Conservation (phyloP, 2,797 vertebrate genomes). For the Anisognathus igniventris region DNA sequence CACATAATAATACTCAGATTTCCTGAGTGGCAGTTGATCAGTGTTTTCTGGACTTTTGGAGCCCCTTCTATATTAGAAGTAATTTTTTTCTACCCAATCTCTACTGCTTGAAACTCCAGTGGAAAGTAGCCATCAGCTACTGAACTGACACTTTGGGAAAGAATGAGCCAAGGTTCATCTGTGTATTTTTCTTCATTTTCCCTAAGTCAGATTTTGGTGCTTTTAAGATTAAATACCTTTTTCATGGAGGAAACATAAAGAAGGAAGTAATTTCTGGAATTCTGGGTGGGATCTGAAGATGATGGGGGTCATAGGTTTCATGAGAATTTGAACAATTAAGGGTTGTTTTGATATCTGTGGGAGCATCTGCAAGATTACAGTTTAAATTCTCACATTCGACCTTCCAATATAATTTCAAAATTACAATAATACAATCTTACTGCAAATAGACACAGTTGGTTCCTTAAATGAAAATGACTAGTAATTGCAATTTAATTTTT, state of each 20-base stretch:
- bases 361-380: not conserved
- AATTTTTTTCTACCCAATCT: not conserved
- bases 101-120: not conserved
- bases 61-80: not conserved
- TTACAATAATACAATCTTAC: not conserved
- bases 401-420: not conserved
- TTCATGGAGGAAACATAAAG: not conserved
- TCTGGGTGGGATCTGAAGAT: not conserved
- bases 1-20: not conserved
- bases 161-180: not conserved
- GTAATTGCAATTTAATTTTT: slow-evolving; percentile 20
- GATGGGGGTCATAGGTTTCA: not conserved
- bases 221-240: not conserved
- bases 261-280: not conserved
- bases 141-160: not conserved
- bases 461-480: not conserved
- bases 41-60: not conserved
- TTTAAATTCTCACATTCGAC: not conserved
- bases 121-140: not conserved
- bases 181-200: not conserved
- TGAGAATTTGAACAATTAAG: not conserved
- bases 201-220: not conserved
- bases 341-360: not conserved
- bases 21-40: not conserved
- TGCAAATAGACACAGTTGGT: not conserved